These are phyloP conservation scores for Branchipolynoe longqiensis DNA, from an alignment of 2,888 invertebrate species.

Conservation along the genomic window DNA sequence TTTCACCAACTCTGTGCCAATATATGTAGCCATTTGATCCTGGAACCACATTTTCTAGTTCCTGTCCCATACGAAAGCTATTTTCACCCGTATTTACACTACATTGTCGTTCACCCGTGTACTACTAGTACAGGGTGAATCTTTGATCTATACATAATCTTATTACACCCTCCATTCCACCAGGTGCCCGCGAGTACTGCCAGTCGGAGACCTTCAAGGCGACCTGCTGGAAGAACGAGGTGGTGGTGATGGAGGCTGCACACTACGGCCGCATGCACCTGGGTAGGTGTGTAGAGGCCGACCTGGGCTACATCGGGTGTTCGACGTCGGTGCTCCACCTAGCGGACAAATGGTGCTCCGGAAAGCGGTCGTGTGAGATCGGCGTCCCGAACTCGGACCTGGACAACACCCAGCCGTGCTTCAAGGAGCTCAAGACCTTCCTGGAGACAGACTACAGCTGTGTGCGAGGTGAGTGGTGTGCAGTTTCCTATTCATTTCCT, in stretches of 20 bases:
- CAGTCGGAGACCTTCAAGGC: conserved; percentile 60
- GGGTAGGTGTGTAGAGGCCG: conserved; percentile 57
- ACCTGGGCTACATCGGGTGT: conserved; percentile 60
- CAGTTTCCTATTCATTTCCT: no score
- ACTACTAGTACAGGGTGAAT: no score
- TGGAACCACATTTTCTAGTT: no score
- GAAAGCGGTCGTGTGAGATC: conserved; percentile 57
- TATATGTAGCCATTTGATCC: no score
- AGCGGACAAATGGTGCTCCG: conserved; percentile 59
- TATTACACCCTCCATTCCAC: neutral
- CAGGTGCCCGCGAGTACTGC: conserved; percentile 57
- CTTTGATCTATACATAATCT: no score
- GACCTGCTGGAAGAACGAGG: conserved; percentile 59
- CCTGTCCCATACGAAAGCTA: no score
- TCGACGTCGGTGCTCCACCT: conserved; percentile 48
- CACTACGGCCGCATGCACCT: conserved; percentile 59
- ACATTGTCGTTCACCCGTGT: no score
- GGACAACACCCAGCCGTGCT: conserved; percentile 60
- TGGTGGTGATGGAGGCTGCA: conserved; percentile 59
- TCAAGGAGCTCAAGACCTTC: conserved; percentile 59
- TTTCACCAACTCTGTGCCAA: no score
- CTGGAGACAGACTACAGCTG: conserved; percentile 58
- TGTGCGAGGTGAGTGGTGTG: conserved; percentile 51
- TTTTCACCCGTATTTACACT: no score
- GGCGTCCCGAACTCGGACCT: conserved; percentile 56